These are phyloP conservation scores for Tholera decimalis DNA, from an alignment of 2,888 invertebrate genomes.

Conservation along the genomic window DNA sequence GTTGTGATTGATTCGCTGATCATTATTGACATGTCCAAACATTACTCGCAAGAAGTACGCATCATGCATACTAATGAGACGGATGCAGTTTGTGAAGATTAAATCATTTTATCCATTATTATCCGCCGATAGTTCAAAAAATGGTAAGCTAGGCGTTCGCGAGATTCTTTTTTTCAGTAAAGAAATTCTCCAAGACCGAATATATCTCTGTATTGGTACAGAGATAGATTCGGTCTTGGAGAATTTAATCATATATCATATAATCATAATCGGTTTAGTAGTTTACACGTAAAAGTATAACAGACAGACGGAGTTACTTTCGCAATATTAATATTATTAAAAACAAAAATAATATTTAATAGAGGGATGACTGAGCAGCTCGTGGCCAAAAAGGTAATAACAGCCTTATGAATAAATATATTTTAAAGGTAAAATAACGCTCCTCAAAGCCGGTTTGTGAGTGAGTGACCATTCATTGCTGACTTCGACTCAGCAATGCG, in stretches of 20 bases:
- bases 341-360: too few relatives aligned
- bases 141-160: too few relatives aligned
- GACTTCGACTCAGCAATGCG: neutral
- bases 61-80: conserved; percentile 58
- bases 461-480: neutral
- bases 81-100: conserved; percentile 17
- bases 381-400: neutral
- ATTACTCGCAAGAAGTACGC: conserved; percentile 27
- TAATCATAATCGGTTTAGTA: too few relatives aligned
- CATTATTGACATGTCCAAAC: conserved; percentile 50
- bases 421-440: neutral
- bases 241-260: too few relatives aligned
- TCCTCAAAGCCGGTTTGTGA: neutral
- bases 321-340: too few relatives aligned
- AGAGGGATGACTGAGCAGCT: neutral
- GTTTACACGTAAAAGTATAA: too few relatives aligned
- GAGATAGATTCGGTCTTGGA: too few relatives aligned
- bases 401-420: neutral
- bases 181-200: too few relatives aligned
- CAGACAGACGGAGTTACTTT: too few relatives aligned
- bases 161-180: too few relatives aligned
- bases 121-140: neutral
- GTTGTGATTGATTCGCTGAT: conserved; percentile 62
- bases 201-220: too few relatives aligned
- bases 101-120: neutral